phyloP scores from a whole-genome alignment of 2,888 invertebrate species.

The Rhopalosiphum nymphaeae region DNA sequence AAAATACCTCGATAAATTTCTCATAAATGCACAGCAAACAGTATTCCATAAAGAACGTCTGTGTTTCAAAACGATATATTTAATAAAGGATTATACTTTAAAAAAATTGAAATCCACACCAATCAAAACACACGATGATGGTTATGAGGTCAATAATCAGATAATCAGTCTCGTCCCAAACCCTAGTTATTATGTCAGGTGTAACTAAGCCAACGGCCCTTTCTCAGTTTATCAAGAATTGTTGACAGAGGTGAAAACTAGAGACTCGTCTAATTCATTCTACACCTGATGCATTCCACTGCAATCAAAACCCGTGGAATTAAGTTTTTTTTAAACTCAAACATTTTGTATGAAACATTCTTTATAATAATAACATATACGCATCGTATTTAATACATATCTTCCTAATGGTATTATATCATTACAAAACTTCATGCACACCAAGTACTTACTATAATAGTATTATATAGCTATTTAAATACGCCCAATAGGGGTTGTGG shows the following conservation, averaged over 20 bases:
- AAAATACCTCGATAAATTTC: not conserved
- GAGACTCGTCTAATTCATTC: not conserved
- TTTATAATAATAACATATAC: not conserved
- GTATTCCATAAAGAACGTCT: not conserved
- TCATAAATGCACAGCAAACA: not conserved
- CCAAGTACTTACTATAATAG: not conserved
- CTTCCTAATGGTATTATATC: not conserved
- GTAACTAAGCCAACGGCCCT: not conserved
- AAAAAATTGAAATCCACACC: not conserved
- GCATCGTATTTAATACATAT: not conserved
- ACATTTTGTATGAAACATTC: not conserved
- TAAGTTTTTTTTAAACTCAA: not conserved
- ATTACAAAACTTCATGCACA: not conserved
- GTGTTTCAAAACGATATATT: not conserved
- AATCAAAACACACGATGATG: not conserved
- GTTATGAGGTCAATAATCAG: not conserved
- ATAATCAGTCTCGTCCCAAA: not conserved
- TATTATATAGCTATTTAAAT: not conserved
- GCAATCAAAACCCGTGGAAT: not conserved
- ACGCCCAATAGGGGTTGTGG: not conserved
- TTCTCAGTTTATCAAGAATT: not conserved
- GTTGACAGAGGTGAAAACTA: not conserved
- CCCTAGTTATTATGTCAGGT: not conserved
- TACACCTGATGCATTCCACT: not conserved
- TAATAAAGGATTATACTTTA: not conserved